Evolutionary conservation across 2,888 invertebrate genomes (phyloP), one percentile per base, ranked within the genome.

Genomic region (Idaea dimidiata): DNA sequence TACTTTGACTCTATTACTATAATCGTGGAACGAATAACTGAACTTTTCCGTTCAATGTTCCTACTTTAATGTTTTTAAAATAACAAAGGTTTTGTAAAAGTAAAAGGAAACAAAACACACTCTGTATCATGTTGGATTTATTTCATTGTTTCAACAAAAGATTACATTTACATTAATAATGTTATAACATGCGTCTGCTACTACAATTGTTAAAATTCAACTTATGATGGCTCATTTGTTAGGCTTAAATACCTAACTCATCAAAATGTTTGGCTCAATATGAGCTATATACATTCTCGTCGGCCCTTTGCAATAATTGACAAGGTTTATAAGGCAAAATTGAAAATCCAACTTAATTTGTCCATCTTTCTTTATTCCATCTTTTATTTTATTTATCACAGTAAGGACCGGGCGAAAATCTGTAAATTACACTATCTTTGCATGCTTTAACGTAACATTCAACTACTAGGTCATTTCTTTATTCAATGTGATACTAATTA

Each of bases 401-500:
- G 88, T 84, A 87, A 88, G 87, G 91, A 88, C 91, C 89, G 87
- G 90, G 88, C 89, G 91, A 91, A 91, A 91, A 91, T 88, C 87
- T 84, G 87, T 88, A 85, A 87, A 88, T 89, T 86, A 90, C 77
- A 85, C 88, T 88, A 90, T 82, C 82, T 84, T 82, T 88, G 86
- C 89, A 89, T 88, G 88, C 87, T 81, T 84, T 85, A 90, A 87
- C 84, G 86, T 80, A 88, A 90, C 85, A 82, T 84, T 83, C 73
- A 84, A 88, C 82, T 82, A 83, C 78, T 82, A 84, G 82, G 82
- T 83, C 84, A 85, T 84, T 84, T 79, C 43, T 79, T 78, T 78
- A 76, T 78, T 79, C 71, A 73, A 65, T 74, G 79, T 78, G 76
- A 77, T 74, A 69, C 73, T 73, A 76, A 77, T 43, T 43, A 7